A percentile compares a stretch with the other conserved stretches of the same genome.
Evolutionary conservation across 2,888 invertebrate species (phyloP).

Genomic region (Apoda limacodes): DNA sequence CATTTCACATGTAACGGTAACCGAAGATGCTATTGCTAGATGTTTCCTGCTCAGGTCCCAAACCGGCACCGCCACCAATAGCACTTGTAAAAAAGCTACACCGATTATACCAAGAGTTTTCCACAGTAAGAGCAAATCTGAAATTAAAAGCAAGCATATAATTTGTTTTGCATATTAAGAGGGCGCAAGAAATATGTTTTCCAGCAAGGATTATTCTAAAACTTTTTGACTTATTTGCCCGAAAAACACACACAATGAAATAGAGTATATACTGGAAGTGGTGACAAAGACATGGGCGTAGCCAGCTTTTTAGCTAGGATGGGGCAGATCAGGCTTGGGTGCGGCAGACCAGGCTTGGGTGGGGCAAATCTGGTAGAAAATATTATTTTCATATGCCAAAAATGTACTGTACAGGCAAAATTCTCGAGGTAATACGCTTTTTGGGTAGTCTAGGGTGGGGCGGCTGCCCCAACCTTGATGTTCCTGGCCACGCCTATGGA

Average conservation of each 20-base stretch:
- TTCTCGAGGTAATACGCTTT: too few species aligned
- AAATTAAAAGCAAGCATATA: conserved; percentile 15
- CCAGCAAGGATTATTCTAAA: neutral
- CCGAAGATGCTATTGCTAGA: conserved; percentile 47
- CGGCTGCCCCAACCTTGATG: too few species aligned
- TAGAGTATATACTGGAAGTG: too few species aligned
- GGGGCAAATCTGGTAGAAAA: conserved; percentile 3
- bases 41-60: conserved; percentile 40
- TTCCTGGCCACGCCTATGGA: too few species aligned
- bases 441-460: too few species aligned
- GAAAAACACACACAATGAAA: too few species aligned
- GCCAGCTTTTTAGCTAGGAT: too few species aligned
- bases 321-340: too few species aligned
- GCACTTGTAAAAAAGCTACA: conserved; percentile 26
- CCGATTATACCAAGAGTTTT: conserved; percentile 29
- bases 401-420: too few species aligned
- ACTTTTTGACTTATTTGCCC: neutral
- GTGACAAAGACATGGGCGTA: too few species aligned
- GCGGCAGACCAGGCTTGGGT: conserved; percentile 12
- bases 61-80: conserved; percentile 35
- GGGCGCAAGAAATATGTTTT: neutral
- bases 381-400: too few species aligned
- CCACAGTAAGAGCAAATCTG: conserved; percentile 34
- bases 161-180: conserved; percentile 12
- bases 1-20: conserved; percentile 53